Base-by-base conservation (phyloP, 1,140 invertebrate species). In the Luehdorfia chinensis region DNA sequence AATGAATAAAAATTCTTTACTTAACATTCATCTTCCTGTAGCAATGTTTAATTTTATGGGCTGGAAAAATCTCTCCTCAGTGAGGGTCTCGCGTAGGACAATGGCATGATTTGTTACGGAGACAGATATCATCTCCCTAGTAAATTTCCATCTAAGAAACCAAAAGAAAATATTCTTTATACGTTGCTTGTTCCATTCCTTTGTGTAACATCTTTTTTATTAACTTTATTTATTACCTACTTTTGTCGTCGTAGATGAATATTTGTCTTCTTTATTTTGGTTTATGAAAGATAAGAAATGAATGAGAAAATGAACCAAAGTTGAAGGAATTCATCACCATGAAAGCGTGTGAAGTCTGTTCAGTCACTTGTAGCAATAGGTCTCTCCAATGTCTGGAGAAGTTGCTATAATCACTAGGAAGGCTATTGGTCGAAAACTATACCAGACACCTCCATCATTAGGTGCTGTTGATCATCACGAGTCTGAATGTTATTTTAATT, bases 11-110 rank as follows among this genome's bases (percentile, higher is more conserved):
- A 47, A 37, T 47, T 56, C 46, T 18, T 46, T 57, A 73, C 69
- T 69, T 65, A 76, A 78, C 75, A 77, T 75, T 66, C 59, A 70
- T 75, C 60, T 63, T 71, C 58, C 27, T 51, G 50, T 34, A 19
- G 55, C 59, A 72, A 78, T 73, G 74, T 78, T 76, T 77, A 84
- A 75, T 78, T 84, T 83, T 75, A 80, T 80, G 73, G 69, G 66
- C 73, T 78, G 79, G 76, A 79, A 84, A 78, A 79, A 53, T 49
- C 47, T 13, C 54, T 34, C 51, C 21, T 31, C 30, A 49, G 30
- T 48, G 68, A 64, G 71, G 69, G 61, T 37, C 13, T 30, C 56
- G 33, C 55, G 39, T 50, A 66, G 69, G 69, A 84, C 75, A 80
- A 78, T 75, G 55, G 61, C 46, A 84, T 76, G 70, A 83, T 80